These are phyloP conservation scores for Dendrocincla tyrannina DNA, from an alignment of 2,797 vertebrate species.

Conservation along the genomic window DNA sequence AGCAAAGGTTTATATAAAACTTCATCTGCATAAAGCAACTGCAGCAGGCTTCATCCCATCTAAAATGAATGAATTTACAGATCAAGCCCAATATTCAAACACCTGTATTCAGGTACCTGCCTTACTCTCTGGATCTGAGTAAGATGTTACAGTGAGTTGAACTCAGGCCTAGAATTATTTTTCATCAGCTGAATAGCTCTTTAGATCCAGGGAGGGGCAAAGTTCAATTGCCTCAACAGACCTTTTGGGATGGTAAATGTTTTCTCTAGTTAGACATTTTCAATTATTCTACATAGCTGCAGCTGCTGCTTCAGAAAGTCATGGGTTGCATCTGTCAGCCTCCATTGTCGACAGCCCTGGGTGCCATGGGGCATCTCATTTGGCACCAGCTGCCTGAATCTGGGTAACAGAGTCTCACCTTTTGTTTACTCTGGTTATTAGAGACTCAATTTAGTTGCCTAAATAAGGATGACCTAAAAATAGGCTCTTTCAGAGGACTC, in stretches of 20 bases:
- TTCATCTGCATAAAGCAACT: conserved; percentile 24
- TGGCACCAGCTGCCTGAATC: neutral
- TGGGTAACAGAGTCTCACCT: neutral
- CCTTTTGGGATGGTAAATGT: neutral
- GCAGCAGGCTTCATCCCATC: neutral
- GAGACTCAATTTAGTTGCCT: neutral
- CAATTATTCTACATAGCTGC: neutral
- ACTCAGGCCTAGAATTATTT: neutral
- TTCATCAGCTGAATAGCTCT: neutral
- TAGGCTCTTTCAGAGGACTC: neutral
- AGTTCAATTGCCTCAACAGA: neutral
- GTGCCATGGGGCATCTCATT: neutral
- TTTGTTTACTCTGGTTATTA: neutral
- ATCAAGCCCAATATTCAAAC: neutral
- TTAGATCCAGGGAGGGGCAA: neutral
- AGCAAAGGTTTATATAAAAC: conserved; percentile 43
- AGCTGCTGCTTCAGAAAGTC: neutral
- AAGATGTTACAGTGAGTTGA: neutral
- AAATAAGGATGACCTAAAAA: neutral
- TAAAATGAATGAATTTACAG: neutral
- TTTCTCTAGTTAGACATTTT: neutral
- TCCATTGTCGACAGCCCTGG: accelerated
- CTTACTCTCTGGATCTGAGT: neutral
- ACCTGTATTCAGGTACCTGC: neutral
- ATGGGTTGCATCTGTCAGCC: neutral